A percentile compares a stretch with the other conserved stretches of the same genome.
Conservation (phyloP, 2,888 invertebrate genomes). For the Cyclophora punctaria region DNA sequence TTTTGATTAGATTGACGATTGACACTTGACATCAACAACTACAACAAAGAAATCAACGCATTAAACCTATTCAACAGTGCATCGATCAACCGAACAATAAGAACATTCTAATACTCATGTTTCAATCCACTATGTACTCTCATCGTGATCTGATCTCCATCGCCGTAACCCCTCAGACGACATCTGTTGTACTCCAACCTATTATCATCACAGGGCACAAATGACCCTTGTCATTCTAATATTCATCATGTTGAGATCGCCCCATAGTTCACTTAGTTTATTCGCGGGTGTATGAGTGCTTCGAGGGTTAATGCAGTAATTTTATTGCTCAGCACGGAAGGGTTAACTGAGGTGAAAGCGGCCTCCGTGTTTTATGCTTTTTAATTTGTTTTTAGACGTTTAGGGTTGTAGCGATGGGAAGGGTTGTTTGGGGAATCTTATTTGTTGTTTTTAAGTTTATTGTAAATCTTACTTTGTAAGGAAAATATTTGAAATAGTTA, state of each 20-base stretch:
- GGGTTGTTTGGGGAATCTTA: conserved; percentile 10
- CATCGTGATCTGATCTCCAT: no score
- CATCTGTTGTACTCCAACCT: neutral
- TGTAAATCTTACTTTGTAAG: no score
- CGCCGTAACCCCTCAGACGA: neutral
- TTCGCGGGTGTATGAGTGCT: conserved; percentile 31
- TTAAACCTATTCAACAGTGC: no score
- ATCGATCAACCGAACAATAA: no score
- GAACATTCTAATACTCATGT: no score
- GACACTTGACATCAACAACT: no score
- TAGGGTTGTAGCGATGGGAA: conserved; percentile 29
- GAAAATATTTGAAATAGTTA: neutral
- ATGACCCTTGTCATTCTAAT: conserved; percentile 27
- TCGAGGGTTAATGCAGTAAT: conserved; percentile 54
- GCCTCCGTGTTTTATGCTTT: conserved; percentile 63
- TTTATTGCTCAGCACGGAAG: conserved; percentile 47
- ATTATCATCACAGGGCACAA: conserved; percentile 13
- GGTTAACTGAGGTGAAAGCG: conserved; percentile 55
- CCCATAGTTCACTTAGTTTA: conserved; percentile 12
- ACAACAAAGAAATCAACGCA: no score
- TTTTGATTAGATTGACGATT: no score
- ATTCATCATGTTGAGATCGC: conserved; percentile 49
- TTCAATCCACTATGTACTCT: neutral
- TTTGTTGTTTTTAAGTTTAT: no score
- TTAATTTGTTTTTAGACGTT: conserved; percentile 52